Evolutionary conservation across 2,113 vertebrate species (phyloP), one percentile per base, ranked within the genome.

Genomic region (Poeciliopsis turrubarensis): DNA sequence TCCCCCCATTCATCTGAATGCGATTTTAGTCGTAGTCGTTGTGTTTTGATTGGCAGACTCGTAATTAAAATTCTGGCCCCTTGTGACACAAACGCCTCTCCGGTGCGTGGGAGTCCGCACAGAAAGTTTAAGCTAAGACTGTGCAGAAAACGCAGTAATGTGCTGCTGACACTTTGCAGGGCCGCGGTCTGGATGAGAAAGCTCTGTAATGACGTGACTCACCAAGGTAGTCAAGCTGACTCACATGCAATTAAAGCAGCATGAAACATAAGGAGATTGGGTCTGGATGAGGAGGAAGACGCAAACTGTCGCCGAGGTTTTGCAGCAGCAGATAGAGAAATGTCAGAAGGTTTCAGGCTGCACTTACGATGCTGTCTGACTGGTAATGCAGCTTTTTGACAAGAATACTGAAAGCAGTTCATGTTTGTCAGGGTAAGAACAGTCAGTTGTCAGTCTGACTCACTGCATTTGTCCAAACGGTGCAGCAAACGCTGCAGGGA

Each of bases 221-320:
- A 75, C 73, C 9, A 65, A 89, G 83, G 82, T 75, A 77, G 86
- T 79, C 62, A 17, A 75, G 89, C 87, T 92, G 90, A 91, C 85
- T 89, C 77, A 82, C 83, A 85, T 74, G 54, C 77, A 86, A 89
- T 91, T 90, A 87, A 81, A 86, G 87, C 81, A 67, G 68, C 77
- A 70, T 30, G 68, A 83, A 82, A 86, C 73, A 86, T 60, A 60
- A 83, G 71, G 78, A 72, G 75, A 68, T 41, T 64, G 63, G 66
- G 77, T 32, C 37, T 27, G 26, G 12, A 68, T 27, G 67, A 66
- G 67, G 60, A 65, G 61, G 63, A 44, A 68, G 68, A 14, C 81
- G 37, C 29, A 64, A 82, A 80, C 78, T 54, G 77, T 63, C 63
- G 73, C 57, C 26, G 62, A 68, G 25, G 70, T 72, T 29, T 14